Evolutionary conservation across 2,113 vertebrate species (phyloP), one percentile per base, ranked within the genome.

Genomic region (Stigmatopora nigra): DNA sequence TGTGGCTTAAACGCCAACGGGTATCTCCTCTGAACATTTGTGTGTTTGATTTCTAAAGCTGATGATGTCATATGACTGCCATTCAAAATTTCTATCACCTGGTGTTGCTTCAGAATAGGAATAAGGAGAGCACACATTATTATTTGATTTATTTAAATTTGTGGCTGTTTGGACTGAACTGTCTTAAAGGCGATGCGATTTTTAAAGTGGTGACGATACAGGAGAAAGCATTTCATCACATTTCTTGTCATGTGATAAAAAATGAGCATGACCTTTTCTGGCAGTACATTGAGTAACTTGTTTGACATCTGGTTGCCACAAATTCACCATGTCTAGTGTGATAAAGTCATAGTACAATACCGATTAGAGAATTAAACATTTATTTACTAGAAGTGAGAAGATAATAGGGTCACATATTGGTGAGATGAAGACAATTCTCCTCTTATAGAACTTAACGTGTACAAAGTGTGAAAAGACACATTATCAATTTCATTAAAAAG

Each of bases 401-500:
- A 35, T 72, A 63, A 63, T 72, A 38, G 76, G 46, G 35, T 58
- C 60, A 55, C 59, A 22, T 13, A 38, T 75, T 76, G 35, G 76
- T 72, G 31, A 71, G 47, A 71, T 56, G 77, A 69, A 71, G 19
- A 78, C 5, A 72, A 67, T 20, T 77, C 63, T 47, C 6, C 55
- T 61, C 19, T 66, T 60, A 69, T 56, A 63, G 68, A 78, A 71
- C 73, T 73, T 80, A 76, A 82, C 85, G 86, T 75, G 72, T 63
- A 79, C 81, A 79, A 77, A 80, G 75, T 86, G 85, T 87, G 85
- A 87, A 88, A 58, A 78, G 73, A 82, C 77, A 81, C 82, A 79
- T 64, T 80, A 81, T 83, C 64, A 81, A 87, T 81, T 89, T 87
- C 80, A 81, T 72, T 70, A 66, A 88, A 88, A 89, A 90, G 80